Base-by-base conservation (phyloP, 2,113 vertebrate genomes). In the Todiramphus saurophagus region DNA sequence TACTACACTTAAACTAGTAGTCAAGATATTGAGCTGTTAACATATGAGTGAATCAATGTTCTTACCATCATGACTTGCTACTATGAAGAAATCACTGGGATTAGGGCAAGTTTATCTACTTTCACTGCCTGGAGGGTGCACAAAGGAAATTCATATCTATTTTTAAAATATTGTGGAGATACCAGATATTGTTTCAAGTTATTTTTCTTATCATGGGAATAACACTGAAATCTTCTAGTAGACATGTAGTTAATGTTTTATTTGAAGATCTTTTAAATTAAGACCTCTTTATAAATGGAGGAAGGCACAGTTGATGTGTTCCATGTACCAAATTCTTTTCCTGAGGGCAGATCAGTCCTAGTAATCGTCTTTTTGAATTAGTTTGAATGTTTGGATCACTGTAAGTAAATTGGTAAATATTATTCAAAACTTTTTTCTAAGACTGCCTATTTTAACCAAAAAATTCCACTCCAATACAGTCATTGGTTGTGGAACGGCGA, bases 211-310 rank as follows among this genome's bases (percentile, higher is more conserved):
- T 48, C 13, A 53, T 90, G 33, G 18, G 7, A 76, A 70, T 58
- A 75, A 67, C 0, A 3, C 1, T 73, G 55, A 53, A 90, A 77
- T 19, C 48, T 87, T 50, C 48, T 25, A 60, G 9, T 7, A 74
- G 15, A 23, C 1, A 2, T 18, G 3, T 27, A 58, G 3, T 9
- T 43, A 58, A 46, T 28, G 4, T 0, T 1, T 35, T 73, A 7
- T 5, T 68, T 43, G 6, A 51, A 67, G 35, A n/a, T 35, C 21
- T 23, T 50, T 23, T 50, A 24, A 50, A 50, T 50, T 21, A 50
- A 50, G 48, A 50, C 48, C 48, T 50, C 21, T 50, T 50, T 62
- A 15, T 41, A 58, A 43, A 58, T 68, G 14, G 33, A 53, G 0
- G 0, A 68, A 84, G 8, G 10, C 23, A 68, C 5, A 21, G 11